A percentile compares a stretch with the other conserved stretches of the same genome.
phyloP scores from a whole-genome alignment of 2,888 invertebrate species.

The Callimorpha dominula region DNA sequence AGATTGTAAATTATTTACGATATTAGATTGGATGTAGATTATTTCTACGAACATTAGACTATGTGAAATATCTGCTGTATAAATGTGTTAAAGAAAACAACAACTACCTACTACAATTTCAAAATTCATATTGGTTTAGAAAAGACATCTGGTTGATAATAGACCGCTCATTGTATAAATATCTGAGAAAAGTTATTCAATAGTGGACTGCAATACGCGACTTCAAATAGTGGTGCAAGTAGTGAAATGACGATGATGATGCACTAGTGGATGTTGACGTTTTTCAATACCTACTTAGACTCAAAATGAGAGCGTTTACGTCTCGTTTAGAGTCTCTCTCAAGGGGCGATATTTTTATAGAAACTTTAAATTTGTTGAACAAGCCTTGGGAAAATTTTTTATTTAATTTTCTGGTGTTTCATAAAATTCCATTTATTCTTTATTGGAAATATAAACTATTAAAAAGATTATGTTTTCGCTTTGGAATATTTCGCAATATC shows the following conservation, averaged over 20 bases:
- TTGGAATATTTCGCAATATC: too few species aligned
- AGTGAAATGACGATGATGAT: background rate
- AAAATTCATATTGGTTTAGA: background rate
- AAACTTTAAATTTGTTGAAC: background rate
- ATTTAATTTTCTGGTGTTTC: too few species aligned
- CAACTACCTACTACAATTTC: too few species aligned
- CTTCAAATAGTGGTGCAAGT: too few species aligned
- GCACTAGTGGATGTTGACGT: background rate
- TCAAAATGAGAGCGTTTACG: background rate
- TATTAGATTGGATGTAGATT: background rate
- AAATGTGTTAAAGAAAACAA: too few species aligned
- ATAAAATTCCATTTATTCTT: too few species aligned
- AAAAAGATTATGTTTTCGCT: too few species aligned
- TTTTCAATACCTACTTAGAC: background rate
- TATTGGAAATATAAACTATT: too few species aligned
- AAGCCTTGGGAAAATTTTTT: background rate
- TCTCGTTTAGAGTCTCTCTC: too few species aligned
- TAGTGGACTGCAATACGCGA: too few species aligned
- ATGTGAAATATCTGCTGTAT: too few species aligned
- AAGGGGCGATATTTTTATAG: background rate
- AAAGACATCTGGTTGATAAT: background rate
- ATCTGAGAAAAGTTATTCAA: background rate
- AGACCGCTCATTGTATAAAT: background rate
- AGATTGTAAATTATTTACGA: background rate
- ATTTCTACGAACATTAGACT: background rate